Conservation (phyloP, 2,113 vertebrate species). For the Perca flavescens region DNA sequence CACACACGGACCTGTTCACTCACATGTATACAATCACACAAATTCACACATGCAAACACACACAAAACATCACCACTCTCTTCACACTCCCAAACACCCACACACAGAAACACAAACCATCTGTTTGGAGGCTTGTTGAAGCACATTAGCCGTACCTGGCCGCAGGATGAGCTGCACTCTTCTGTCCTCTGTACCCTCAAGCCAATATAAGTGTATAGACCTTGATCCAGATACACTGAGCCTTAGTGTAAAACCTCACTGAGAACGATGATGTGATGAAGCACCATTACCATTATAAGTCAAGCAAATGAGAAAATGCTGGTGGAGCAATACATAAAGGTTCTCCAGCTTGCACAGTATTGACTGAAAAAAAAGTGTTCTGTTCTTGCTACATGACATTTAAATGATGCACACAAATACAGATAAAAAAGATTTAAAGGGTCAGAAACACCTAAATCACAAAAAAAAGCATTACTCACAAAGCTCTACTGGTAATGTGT, state of each 20-base stretch:
- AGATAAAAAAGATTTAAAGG: background rate
- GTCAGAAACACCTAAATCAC: background rate
- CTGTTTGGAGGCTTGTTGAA: constrained; percentile 56
- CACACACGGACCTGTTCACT: background rate
- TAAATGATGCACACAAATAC: background rate
- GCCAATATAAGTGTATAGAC: background rate
- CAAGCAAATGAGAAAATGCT: background rate
- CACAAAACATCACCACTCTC: constrained; percentile 18
- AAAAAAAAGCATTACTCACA: background rate
- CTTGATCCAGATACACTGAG: constrained; percentile 8
- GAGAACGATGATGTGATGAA: constrained; percentile 4
- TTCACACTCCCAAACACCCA: constrained; percentile 1
- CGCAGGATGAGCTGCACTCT: constrained; percentile 32
- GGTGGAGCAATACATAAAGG: background rate
- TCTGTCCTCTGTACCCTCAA: constrained; percentile 14
- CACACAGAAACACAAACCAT: constrained; percentile 46
- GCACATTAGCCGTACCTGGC: constrained; percentile 51
- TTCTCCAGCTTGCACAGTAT: background rate
- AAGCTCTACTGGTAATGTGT: background rate
- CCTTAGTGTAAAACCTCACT: constrained; percentile 1
- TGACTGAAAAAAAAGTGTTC: background rate
- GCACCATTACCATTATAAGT: constrained; percentile 7
- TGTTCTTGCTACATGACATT: background rate
- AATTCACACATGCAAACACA: background rate
- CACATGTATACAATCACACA: background rate